A percentile compares a stretch with the other conserved stretches of the same genome.
Conservation (phyloP, 1,140 invertebrate genomes). For the Megathymus violae region DNA sequence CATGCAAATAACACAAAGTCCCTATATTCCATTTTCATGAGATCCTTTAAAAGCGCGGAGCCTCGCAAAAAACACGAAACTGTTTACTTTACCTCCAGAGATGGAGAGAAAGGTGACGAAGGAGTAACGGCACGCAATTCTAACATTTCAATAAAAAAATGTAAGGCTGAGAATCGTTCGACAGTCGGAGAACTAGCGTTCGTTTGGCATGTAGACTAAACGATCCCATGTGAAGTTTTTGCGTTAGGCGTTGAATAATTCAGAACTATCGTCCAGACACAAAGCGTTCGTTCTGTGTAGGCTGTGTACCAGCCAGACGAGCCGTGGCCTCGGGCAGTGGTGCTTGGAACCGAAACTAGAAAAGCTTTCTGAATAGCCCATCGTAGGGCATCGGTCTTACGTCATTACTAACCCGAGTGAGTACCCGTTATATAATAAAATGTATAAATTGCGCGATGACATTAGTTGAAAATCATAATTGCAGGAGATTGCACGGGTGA, state of each 20-base stretch:
- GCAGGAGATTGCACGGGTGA: no score
- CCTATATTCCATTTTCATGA: constrained; percentile 22
- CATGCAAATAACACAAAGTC: constrained; percentile 21
- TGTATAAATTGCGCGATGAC: no score
- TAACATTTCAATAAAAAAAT: neutral
- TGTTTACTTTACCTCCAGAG: constrained; percentile 13
- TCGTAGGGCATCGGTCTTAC: neutral
- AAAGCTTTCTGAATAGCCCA: neutral
- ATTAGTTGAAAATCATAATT: no score
- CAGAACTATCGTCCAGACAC: constrained; percentile 24
- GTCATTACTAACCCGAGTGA: neutral
- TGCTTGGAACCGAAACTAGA: neutral
- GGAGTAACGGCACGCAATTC: neutral
- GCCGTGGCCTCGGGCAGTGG: neutral
- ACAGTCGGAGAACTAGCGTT: neutral
- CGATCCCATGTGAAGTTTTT: constrained; percentile 31
- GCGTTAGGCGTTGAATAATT: constrained; percentile 29
- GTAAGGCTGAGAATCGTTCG: constrained; percentile 12
- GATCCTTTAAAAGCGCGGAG: constrained; percentile 12
- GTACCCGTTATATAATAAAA: no score
- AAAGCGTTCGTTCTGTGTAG: constrained; percentile 27
- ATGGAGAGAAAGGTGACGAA: constrained; percentile 14
- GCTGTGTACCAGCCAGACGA: constrained; percentile 9
- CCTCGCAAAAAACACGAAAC: constrained; percentile 11
- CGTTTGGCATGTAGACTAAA: constrained; percentile 30